phyloP scores from a whole-genome alignment of 2,888 invertebrate genomes.

The Pachliopta kotzebuea region DNA sequence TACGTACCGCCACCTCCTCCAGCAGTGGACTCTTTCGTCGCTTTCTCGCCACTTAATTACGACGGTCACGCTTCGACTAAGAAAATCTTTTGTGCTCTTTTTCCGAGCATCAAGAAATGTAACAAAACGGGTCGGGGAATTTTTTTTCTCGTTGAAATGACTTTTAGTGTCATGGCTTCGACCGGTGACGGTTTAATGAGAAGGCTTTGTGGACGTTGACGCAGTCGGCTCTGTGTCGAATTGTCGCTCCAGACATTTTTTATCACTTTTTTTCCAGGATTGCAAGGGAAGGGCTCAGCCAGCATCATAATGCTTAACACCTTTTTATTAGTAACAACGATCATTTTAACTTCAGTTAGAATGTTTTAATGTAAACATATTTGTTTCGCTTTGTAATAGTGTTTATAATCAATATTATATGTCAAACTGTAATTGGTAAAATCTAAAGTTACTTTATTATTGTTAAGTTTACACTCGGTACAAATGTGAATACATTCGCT shows the following conservation, averaged over 20 bases:
- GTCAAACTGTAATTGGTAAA: neutral
- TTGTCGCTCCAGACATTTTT: conserved; percentile 56
- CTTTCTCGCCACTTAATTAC: conserved; percentile 73
- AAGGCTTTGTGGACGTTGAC: conserved; percentile 72
- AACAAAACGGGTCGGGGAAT: conserved; percentile 63
- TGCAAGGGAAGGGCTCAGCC: conserved; percentile 40
- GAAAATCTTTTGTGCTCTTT: conserved; percentile 76
- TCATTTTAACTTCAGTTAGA: conserved; percentile 24
- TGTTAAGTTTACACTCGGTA: no score
- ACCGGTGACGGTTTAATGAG: conserved; percentile 76
- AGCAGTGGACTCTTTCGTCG: conserved; percentile 41
- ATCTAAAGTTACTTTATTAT: neutral
- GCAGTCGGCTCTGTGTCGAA: conserved; percentile 74
- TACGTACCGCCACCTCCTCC: conserved; percentile 13
- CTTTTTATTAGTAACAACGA: conserved; percentile 28
- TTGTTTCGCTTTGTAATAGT: neutral
- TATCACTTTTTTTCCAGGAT: conserved; percentile 55
- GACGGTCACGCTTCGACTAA: conserved; percentile 76
- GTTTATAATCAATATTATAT: neutral
- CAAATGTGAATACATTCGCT: neutral
- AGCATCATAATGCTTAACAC: conserved; percentile 33
- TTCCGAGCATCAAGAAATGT: conserved; percentile 72
- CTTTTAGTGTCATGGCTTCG: conserved; percentile 74
- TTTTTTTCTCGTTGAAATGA: conserved; percentile 71
- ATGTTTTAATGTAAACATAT: conserved; percentile 4